Evolutionary conservation across 2,113 vertebrate genomes (phyloP), one percentile per base, ranked within the genome.

Genomic region (Xenus cinereus): DNA sequence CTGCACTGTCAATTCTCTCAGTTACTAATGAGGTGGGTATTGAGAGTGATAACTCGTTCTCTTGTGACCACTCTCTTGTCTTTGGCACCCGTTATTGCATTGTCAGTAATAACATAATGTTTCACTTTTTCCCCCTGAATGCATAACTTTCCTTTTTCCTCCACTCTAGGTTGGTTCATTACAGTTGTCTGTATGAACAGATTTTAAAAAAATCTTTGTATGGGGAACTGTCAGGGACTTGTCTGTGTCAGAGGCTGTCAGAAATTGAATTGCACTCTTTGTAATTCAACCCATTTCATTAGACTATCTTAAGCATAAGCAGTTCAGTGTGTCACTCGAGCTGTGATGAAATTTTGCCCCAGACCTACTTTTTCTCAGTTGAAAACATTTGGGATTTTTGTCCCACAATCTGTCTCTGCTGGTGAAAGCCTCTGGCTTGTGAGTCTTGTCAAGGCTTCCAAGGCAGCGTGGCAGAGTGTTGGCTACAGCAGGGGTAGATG

Each of bases 11-110:
- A 23, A 87, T 99, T 94, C 93, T 94, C 54, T 89, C 97, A n/a
- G 89, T 97, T 87, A 98, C 98, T 97, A 99, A 98, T 97, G 99
- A 99, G 98, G 99, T 99, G 96, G 75, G 98, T 94, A 91, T 46
- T 74, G 46, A 87, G 77, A 87, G 57, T 63, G 89, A 69, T 84
- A 95, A 95, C 71, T 90, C 83, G 35, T 77, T 91, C 77, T 90
- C 75, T 87, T 90, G 51, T 74, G 79, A 62, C 72, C 13, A 6
- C 33, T 93, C 63, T 87, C 89, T 76, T 92, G 54, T 94, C 88
- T 94, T 89, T 95, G 90, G 85, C 80, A 62, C n/a, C 28, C 20
- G 22, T 82, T 86, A 12, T 28, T 90, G 67, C 28, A 14, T 57
- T 91, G 57, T 69, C 5, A 45, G 43, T 93, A 84, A 64, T 50